Base-by-base conservation (phyloP, 2,888 invertebrate species). In the Agrotis ipsilon region DNA sequence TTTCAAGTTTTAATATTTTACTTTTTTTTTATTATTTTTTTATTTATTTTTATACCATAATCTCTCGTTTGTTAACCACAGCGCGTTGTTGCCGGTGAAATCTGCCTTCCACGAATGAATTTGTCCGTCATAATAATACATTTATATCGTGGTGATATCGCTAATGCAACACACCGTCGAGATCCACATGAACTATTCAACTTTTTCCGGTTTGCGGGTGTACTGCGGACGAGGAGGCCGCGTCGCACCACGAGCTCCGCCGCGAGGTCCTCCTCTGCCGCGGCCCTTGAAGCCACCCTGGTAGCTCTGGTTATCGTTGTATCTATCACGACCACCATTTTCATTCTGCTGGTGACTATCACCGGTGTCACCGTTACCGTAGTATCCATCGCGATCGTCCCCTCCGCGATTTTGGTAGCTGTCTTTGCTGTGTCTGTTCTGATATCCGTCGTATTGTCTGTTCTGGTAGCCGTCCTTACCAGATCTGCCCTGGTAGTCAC, bases 1-100 rank as follows among this genome's bases (percentile, higher is more conserved):
- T 96, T 96, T 96, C 93, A 92, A 87, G 92, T 96, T 96, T 94
- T 93, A 94, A 91, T 91, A 92, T 94, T 96, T 96, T 96, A 93
- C 96, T 96, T 96, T 96, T 96, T 96, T 96, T 97, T 97, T 96
- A 91, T 92, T 80, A 1, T 82, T 91, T 92, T 93, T 93, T 89
- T 87, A 82, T 83, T 87, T 93, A 91, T 94, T 94, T 95, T 94
- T 95, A 93, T 96, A 94, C 94, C 96, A 94, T 96, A 96, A 96
- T 96, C 96, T 96, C 96, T 97, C 86, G 94, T 96, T 95, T 94
- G 95, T 96, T 92, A 91, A 91, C 94, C 94, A 93, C 94, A 93
- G 92, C 94, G 91, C 95, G 97, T 97, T 97, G 97, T 97, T 97
- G 97, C 97, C 97, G 96, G 97, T 97, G 97, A 97, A 97, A 97